phyloP scores from a whole-genome alignment of 2,888 invertebrate species.

The Drosophila anomelani region DNA sequence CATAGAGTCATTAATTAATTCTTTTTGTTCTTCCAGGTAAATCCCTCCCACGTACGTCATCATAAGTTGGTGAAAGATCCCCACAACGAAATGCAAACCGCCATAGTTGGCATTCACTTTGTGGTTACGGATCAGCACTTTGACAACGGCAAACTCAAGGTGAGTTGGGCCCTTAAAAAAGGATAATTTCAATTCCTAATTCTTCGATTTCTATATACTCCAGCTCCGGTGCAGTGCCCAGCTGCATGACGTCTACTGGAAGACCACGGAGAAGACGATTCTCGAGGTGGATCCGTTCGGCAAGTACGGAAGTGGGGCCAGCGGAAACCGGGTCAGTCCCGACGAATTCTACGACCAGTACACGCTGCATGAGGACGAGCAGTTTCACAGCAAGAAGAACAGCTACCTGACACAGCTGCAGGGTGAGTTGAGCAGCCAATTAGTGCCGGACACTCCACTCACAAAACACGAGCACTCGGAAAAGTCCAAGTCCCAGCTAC shows the following conservation, averaged over 20 bases:
- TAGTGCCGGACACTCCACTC: constrained; percentile 42
- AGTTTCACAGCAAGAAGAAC: constrained; percentile 83
- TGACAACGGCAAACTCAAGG: constrained; percentile 86
- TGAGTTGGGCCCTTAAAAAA: constrained; percentile 45
- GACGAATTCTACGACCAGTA: constrained; percentile 82
- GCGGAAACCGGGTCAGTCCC: constrained; percentile 77
- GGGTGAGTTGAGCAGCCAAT: constrained; percentile 78
- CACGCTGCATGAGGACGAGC: constrained; percentile 81
- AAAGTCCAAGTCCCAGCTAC: not conserved
- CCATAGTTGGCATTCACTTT: constrained; percentile 86
- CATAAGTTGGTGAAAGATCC: constrained; percentile 80
- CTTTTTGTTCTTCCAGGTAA: constrained; percentile 66
- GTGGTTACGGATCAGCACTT: constrained; percentile 86
- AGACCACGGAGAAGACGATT: constrained; percentile 88
- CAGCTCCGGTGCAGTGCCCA: constrained; percentile 88
- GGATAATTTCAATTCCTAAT: not conserved
- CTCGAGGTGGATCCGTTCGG: constrained; percentile 86
- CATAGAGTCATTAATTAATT: no score
- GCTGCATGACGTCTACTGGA: constrained; percentile 88
- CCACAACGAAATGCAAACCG: constrained; percentile 85
- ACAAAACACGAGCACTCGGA: constrained; percentile 21
- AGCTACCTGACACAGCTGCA: constrained; percentile 83
- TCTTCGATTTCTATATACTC: constrained; percentile 65
- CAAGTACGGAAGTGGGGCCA: constrained; percentile 68
- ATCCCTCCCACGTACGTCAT: constrained; percentile 82